Evolutionary conservation across 2,888 invertebrate genomes (phyloP).

Genomic region (Tenthredo amoena): DNA sequence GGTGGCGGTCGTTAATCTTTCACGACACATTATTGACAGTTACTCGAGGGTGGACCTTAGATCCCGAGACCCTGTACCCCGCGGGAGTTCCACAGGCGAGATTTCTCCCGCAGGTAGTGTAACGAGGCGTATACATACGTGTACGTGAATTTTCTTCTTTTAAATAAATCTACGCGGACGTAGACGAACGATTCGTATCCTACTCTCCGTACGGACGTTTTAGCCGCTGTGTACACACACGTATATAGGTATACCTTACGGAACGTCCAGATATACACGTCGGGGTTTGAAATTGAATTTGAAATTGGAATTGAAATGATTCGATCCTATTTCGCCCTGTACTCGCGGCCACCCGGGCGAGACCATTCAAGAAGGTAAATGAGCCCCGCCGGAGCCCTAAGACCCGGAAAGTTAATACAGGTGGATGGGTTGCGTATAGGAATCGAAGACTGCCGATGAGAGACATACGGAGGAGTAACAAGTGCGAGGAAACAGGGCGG

Average conservation of each 20-base stretch:
- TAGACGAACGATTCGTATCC: too few relatives aligned
- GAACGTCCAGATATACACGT: neutral
- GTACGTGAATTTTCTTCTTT: neutral
- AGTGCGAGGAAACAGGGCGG: neutral
- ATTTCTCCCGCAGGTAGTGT: neutral
- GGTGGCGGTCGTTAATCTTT: conserved; percentile 16
- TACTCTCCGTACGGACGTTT: neutral
- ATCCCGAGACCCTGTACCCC: neutral
- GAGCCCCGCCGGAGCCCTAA: conserved; percentile 23
- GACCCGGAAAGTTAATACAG: neutral
- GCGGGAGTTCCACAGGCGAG: neutral
- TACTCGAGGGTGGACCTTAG: neutral
- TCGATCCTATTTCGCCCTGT: conserved; percentile 25
- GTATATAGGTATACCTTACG: neutral
- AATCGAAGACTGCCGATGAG: neutral
- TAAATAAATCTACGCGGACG: too few relatives aligned
- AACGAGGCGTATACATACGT: neutral
- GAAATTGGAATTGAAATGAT: conserved; percentile 42
- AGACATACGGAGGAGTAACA: neutral
- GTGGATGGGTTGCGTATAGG: neutral
- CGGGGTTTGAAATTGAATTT: conserved; percentile 33
- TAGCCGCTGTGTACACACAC: neutral
- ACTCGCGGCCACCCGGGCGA: neutral
- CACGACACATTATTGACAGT: conserved; percentile 39
- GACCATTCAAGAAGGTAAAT: conserved; percentile 34